Base-by-base conservation (phyloP, 2,797 vertebrate species). In the Pangasius larnaudii region DNA sequence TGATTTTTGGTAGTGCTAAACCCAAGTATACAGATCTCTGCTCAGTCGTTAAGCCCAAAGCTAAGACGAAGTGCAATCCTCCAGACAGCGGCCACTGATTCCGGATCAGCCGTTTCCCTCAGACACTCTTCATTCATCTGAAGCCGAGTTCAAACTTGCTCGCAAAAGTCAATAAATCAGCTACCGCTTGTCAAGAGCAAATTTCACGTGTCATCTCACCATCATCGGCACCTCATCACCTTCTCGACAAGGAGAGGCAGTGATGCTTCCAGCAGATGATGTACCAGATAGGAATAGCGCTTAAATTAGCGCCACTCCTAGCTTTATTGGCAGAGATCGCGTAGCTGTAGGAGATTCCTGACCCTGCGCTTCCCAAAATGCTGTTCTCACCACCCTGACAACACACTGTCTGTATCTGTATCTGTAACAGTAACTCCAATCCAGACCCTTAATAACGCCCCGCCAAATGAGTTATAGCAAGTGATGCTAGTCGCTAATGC, bases 181-280 rank as follows among this genome's bases (percentile, higher is more conserved):
- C 53, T 36, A 36, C 56, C 22, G 75, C 83, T 85, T 88, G 84
- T 88, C 85, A 80, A 74, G 86, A 83, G 85, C 77, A 83, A 51
- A 49, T 61, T 87, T 89, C 24, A 85, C 22, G 33, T 69, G 88
- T 91, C 89, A 88, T 85, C 82, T 86, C 87, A 85, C 67, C 67
- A 86, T 79, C 87, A 63, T 51, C 67, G 74, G 85, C 88, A 82
- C 74, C 87, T 85, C 51, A 67, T 78, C 69, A 85, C 53, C 81
- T n/a, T 19, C 16, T 53, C 16, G 10, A 65, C 1, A 14, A 65
- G 27, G 22, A 77, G 42, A 61, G 14, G 61, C 51, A 27, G 53
- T 3, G 27, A 85, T 30, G 61, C 82, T 67, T 77, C 81, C 59
- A 88, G 72, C 74, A 69, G 87, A 85, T 83, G 69, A 83, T 51